phyloP scores from a whole-genome alignment of 2,888 invertebrate species.

The Halictus ligatus region DNA sequence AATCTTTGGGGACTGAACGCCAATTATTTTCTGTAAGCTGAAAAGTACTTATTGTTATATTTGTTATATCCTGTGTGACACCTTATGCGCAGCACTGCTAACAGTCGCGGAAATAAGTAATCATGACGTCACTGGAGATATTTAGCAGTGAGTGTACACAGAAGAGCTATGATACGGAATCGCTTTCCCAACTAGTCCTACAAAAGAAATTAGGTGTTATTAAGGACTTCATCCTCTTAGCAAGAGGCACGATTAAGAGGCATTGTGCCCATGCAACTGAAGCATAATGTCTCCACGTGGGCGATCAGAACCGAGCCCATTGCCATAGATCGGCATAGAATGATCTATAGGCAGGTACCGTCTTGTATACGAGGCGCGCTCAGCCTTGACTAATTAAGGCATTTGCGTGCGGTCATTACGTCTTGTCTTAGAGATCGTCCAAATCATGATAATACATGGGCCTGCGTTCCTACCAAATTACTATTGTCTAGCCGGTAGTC shows the following conservation, averaged over 20 bases:
- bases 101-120: background rate
- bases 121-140: background rate
- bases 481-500: constrained; percentile 13
- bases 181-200: background rate
- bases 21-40: too few relatives aligned
- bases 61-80: too few relatives aligned
- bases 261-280: constrained; percentile 13
- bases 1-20: too few relatives aligned
- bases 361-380: constrained; percentile 36
- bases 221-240: constrained; percentile 6
- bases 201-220: constrained; percentile 11
- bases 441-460: constrained; percentile 27
- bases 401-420: constrained; percentile 37
- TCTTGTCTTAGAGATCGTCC: constrained; percentile 41
- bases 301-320: constrained; percentile 33
- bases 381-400: constrained; percentile 59
- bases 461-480: constrained; percentile 43
- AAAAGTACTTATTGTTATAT: too few relatives aligned
- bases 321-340: constrained; percentile 40
- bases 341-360: constrained; percentile 46
- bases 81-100: background rate
- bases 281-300: constrained; percentile 48
- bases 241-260: constrained; percentile 7
- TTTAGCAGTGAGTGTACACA: background rate
- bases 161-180: background rate